Percentiles rank a stretch among this genome's conserved stretches.
Evolutionary conservation across 2,797 vertebrate genomes (phyloP).

Genomic region (Lepus oiostolus): DNA sequence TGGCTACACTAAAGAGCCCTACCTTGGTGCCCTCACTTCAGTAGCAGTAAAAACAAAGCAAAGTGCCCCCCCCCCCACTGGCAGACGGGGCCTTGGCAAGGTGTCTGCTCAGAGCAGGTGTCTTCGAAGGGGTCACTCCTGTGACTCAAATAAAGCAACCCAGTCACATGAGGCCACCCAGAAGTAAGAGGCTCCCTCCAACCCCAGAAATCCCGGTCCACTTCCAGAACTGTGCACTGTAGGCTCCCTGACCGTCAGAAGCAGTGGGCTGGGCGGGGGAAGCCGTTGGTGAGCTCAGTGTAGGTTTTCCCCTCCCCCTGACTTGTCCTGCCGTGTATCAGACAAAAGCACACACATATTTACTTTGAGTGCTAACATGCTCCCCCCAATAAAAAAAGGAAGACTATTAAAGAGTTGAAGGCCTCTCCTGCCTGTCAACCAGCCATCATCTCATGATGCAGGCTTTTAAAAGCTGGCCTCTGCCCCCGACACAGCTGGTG

Average conservation of each 20-base stretch:
- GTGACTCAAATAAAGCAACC: not conserved
- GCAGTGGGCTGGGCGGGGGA: not conserved
- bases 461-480: not conserved
- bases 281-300: not conserved
- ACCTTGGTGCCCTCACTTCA: not conserved
- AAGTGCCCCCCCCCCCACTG: rapidly evolving
- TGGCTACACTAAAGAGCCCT: not conserved
- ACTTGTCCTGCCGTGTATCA: not conserved
- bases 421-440: not conserved
- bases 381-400: not conserved
- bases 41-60: not conserved
- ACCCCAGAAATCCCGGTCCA: not conserved
- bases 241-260: not conserved
- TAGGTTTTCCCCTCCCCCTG: constrained; percentile 1
- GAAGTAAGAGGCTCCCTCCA: not conserved
- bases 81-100: not conserved
- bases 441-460: not conserved
- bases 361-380: not conserved
- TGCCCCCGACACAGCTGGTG: not conserved
- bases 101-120: not conserved
- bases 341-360: not conserved
- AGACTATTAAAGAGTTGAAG: not conserved
- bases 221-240: not conserved
- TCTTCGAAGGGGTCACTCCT: not conserved
- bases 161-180: not conserved